A percentile compares a stretch with the other conserved stretches of the same genome.
Conservation (phyloP, 2,888 invertebrate genomes). For the Colletes collaris region DNA sequence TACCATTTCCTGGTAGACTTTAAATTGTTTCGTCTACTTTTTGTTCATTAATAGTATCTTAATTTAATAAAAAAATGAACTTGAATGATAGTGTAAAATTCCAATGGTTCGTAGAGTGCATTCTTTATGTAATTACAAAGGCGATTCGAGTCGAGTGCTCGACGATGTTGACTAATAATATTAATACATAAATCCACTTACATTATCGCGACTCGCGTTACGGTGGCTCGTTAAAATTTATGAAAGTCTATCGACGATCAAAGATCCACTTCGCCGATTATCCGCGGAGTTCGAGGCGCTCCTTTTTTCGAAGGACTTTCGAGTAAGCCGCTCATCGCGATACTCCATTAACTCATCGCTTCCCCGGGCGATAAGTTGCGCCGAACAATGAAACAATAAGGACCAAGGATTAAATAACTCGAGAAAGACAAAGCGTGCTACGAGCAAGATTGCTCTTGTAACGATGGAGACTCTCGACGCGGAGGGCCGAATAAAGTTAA, state of each 20-base stretch:
- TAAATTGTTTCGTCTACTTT: no score
- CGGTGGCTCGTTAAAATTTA: neutral
- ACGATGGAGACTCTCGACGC: constrained; percentile 21
- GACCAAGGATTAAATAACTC: constrained; percentile 15
- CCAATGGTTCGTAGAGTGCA: no score
- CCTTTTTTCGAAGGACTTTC: neutral
- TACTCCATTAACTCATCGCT: constrained; percentile 15
- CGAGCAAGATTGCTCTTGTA: constrained; percentile 6
- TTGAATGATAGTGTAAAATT: no score
- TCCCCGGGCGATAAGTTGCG: constrained; percentile 6
- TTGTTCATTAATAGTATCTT: no score
- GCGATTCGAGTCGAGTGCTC: no score
- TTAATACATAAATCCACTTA: no score
- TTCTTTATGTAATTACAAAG: no score
- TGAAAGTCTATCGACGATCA: neutral
- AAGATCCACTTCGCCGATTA: constrained; percentile 2
- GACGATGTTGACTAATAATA: no score
- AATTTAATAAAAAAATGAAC: no score
- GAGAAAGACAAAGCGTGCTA: neutral
- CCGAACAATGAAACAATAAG: constrained; percentile 24
- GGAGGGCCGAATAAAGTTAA: constrained; percentile 19
- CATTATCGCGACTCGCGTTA: neutral
- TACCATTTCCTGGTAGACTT: no score
- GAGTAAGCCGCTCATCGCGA: constrained; percentile 6
- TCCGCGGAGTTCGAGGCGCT: neutral